Conservation (phyloP, 2,113 vertebrate genomes). For the Brachionichthys hirsutus region DNA sequence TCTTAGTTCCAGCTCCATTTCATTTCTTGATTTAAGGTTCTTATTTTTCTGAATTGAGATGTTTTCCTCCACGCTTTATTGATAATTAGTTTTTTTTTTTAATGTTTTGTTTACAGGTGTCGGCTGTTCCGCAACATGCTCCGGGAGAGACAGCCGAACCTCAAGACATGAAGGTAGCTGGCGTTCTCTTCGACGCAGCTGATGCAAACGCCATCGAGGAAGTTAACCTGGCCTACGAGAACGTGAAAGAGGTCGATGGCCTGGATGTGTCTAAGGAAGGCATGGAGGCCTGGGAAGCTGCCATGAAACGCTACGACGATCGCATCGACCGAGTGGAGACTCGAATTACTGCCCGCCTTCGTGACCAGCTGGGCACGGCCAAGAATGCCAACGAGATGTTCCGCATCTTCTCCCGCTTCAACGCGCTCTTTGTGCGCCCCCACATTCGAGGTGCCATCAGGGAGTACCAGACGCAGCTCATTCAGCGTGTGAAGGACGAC, state of each 20-base stretch:
- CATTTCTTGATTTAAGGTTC: too few relatives aligned
- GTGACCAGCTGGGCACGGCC: constrained; percentile 95
- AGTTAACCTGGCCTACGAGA: constrained; percentile 98
- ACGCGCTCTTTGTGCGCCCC: constrained; percentile 95
- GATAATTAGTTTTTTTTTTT: too few relatives aligned
- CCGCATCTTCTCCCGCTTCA: constrained; percentile 97
- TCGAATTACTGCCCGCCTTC: constrained; percentile 93
- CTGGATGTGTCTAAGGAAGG: constrained; percentile 98
- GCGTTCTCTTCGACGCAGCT: constrained; percentile 95
- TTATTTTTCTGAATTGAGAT: too few relatives aligned
- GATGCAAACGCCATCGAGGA: constrained; percentile 98
- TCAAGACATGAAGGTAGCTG: constrained; percentile 94
- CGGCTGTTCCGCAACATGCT: constrained; percentile 91
- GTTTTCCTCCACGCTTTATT: not conserved
- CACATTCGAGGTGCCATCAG: constrained; percentile 97
- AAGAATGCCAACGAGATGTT: constrained; percentile 99
- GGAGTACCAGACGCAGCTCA: constrained; percentile 96
- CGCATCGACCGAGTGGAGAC: constrained; percentile 97
- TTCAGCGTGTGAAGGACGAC: constrained; percentile 97
- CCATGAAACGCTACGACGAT: constrained; percentile 97
- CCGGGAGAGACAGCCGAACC: constrained; percentile 92
- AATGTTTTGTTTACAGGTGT: constrained; percentile 77
- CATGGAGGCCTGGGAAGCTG: constrained; percentile 96
- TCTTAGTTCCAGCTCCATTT: too few relatives aligned
- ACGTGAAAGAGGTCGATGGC: constrained; percentile 97